Evolutionary conservation across 2,888 invertebrate species (phyloP).

Genomic region (Pyralis farinalis): DNA sequence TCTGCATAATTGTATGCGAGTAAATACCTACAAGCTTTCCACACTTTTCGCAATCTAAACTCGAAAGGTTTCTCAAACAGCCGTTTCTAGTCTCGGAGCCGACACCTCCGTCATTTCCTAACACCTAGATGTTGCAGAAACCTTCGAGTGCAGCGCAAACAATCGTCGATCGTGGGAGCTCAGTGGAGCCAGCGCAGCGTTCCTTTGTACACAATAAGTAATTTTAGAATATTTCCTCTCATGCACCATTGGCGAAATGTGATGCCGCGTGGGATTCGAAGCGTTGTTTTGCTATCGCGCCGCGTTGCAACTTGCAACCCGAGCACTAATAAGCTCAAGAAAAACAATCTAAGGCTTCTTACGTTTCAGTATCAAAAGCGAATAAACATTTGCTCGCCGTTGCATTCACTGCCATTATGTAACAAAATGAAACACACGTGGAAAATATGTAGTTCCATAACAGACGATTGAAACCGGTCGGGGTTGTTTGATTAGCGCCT

Average conservation of each 20-base stretch:
- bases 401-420: constrained; percentile 28
- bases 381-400: constrained; percentile 5
- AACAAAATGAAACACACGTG: constrained; percentile 31
- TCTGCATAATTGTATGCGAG: constrained; percentile 37
- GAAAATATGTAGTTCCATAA: constrained; percentile 27
- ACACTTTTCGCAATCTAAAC: constrained; percentile 68
- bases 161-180: constrained; percentile 71
- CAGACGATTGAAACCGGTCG: constrained; percentile 28
- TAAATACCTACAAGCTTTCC: constrained; percentile 52
- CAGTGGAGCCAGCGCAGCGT: constrained; percentile 44
- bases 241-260: constrained; percentile 57
- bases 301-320: constrained; percentile 19
- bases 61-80: constrained; percentile 69
- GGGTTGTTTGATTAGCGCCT: constrained; percentile 30
- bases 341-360: not conserved
- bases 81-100: constrained; percentile 62
- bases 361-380: not conserved
- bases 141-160: constrained; percentile 70
- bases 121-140: constrained; percentile 71
- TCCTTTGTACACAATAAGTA: constrained; percentile 49
- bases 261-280: constrained; percentile 39
- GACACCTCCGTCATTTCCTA: constrained; percentile 60
- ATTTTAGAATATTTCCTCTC: constrained; percentile 58
- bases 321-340: not conserved
- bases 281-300: constrained; percentile 34